A percentile compares a stretch with the other conserved stretches of the same genome.
Conservation (phyloP, 2,113 vertebrate genomes). For the Alouatta palliata region DNA sequence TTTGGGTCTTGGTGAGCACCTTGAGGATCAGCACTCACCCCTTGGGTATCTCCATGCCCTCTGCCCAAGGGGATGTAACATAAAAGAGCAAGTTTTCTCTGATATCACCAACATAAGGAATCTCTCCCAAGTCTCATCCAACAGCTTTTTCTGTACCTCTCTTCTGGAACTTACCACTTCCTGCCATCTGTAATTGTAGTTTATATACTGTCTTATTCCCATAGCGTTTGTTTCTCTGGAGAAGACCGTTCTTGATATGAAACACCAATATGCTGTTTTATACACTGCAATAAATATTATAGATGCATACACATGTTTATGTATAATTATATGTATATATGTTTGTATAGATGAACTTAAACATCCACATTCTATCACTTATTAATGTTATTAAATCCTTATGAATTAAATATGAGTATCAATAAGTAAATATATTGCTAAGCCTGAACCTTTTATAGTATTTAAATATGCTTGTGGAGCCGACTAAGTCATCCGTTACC, state of each 20-base stretch:
- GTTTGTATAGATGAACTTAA: not conserved
- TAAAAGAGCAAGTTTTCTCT: not conserved
- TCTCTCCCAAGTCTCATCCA: not conserved
- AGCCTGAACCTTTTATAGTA: not conserved
- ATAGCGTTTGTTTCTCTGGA: not conserved
- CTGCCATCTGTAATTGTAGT: not conserved
- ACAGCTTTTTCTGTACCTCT: not conserved
- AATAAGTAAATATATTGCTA: not conserved
- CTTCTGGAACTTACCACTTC: not conserved
- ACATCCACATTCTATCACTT: not conserved
- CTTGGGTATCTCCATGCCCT: not conserved
- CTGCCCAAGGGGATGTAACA: rapidly evolving
- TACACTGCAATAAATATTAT: not conserved
- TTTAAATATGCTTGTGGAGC: not conserved
- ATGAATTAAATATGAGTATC: not conserved
- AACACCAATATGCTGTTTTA: not conserved
- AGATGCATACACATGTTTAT: not conserved
- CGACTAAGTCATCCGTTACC: not conserved
- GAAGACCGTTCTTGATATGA: not conserved
- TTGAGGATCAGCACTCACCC: rapidly evolving
- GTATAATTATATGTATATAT: not conserved
- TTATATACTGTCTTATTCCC: not conserved
- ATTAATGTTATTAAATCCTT: not conserved
- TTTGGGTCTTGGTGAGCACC: rapidly evolving
- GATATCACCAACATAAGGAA: not conserved